Base-by-base conservation (phyloP, 2,888 invertebrate species). In the Phortica magna region DNA sequence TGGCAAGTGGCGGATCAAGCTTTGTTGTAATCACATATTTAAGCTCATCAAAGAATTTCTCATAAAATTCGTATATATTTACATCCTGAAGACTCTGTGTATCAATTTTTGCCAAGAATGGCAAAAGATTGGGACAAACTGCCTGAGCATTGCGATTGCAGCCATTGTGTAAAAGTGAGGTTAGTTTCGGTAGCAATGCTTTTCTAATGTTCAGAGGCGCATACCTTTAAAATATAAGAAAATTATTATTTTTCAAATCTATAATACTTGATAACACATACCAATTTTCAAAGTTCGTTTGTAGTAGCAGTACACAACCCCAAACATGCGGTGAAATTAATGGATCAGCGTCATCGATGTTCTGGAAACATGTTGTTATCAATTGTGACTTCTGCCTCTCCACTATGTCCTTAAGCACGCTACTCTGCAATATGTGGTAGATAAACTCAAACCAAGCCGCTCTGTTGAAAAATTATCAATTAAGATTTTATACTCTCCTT, bases 101-200 rank as follows among this genome's bases (percentile, higher is more conserved):
- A 2, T 88, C 81, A 80, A 96, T 94, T 65, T 93, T 92, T 4
- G 96, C 95, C 70, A 98, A 89, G 78, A 98, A 93, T 10, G 97
- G 96, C 75, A 97, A 92, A 76, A 98, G 91, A 90, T 95, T 94
- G 22, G 95, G 95, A 78, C 94, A 95, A 82, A 97, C 93, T 7
- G 94, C 93, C 73, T 93, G 92, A 9, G 97, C 96, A 91, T 95
- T 96, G 41, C 96, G 96, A 92, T 95, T 94, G 0, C 96, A 97
- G 72, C 95, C 96, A 85, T 94, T 94, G 80, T 93, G 93, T 61
- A 96, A 89, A 59, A 95, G 92, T 70, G 93, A 92, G 91, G 94
- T 94, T n/a, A 97, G 89, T 91, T 95, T 95, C 0, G 95, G 95
- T 77, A 95, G 91, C 53, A 97, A 93, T 2, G 95, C 92, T 89